A percentile compares a stretch with the other conserved stretches of the same genome.
phyloP scores from a whole-genome alignment of 2,113 vertebrate genomes.

The Gambusia holbrooki region DNA sequence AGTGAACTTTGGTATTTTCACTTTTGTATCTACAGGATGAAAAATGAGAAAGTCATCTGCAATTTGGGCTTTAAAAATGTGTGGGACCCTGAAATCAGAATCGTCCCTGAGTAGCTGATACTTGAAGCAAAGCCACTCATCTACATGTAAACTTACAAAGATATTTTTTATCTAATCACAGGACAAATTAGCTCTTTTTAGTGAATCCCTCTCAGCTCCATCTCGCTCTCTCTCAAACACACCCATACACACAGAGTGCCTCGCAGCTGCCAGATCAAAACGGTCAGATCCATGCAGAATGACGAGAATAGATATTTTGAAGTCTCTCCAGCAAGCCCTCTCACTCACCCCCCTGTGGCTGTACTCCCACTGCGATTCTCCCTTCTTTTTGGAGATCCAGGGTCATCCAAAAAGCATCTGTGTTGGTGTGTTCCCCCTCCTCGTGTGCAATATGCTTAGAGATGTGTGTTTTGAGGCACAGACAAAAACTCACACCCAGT shows the following conservation, averaged over 20 bases:
- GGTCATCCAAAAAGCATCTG: slow-evolving; percentile 62
- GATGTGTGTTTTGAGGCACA: slow-evolving; percentile 43
- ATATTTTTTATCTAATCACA: slow-evolving; percentile 40
- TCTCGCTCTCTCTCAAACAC: slow-evolving; percentile 15
- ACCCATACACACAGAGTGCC: slow-evolving; percentile 27
- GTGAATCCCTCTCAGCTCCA: slow-evolving; percentile 12
- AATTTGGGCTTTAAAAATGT: background rate
- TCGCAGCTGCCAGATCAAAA: slow-evolving; percentile 71
- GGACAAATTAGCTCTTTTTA: slow-evolving; percentile 34
- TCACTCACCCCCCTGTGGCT: slow-evolving; percentile 40
- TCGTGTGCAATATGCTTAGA: slow-evolving; percentile 54
- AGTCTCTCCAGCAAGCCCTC: slow-evolving; percentile 59
- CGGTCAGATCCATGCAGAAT: slow-evolving; percentile 65
- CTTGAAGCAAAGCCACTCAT: too few relatives aligned
- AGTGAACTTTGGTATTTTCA: too few relatives aligned
- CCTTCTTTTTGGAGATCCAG: slow-evolving; percentile 52
- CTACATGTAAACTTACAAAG: background rate
- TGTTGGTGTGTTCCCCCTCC: slow-evolving; percentile 42
- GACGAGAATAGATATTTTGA: slow-evolving; percentile 71
- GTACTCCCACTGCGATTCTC: slow-evolving; percentile 55
- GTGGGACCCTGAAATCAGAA: background rate
- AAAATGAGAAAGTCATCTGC: too few relatives aligned
- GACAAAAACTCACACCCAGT: slow-evolving; percentile 26
- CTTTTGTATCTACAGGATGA: too few relatives aligned
- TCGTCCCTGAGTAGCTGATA: too few relatives aligned